phyloP scores from a whole-genome alignment of 2,888 invertebrate species.

The Caenorhabditis macrosperma region DNA sequence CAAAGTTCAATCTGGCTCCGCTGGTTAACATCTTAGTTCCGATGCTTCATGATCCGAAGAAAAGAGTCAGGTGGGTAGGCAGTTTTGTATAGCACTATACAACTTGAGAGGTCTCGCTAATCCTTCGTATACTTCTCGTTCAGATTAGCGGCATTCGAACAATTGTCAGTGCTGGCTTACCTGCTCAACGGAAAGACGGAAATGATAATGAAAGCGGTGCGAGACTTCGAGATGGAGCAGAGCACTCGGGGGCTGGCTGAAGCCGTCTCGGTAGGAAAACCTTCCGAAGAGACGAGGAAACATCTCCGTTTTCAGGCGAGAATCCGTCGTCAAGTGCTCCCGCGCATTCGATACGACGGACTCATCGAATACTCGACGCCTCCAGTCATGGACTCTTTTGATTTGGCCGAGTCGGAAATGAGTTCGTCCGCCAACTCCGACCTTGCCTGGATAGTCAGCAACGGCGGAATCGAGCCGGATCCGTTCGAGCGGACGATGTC shows the following conservation, averaged over 20 bases:
- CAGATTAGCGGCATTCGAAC: slow-evolving; percentile 86
- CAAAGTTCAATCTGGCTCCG: slow-evolving; percentile 84
- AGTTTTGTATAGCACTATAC: neutral
- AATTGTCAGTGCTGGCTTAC: slow-evolving; percentile 88
- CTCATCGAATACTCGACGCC: slow-evolving; percentile 87
- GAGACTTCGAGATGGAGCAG: slow-evolving; percentile 81
- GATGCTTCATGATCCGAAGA: slow-evolving; percentile 84
- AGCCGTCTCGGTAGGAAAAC: slow-evolving; percentile 60
- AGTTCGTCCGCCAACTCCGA: slow-evolving; percentile 55
- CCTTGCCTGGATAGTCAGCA: slow-evolving; percentile 63
- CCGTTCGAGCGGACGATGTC: slow-evolving; percentile 57
- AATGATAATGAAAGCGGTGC: slow-evolving; percentile 83
- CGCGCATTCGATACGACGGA: slow-evolving; percentile 86
- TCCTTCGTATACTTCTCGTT: too few relatives aligned
- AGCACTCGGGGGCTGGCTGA: slow-evolving; percentile 82
- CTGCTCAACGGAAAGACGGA: slow-evolving; percentile 84
- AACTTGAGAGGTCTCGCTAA: neutral
- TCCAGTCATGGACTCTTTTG: slow-evolving; percentile 70
- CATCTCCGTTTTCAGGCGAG: slow-evolving; percentile 84
- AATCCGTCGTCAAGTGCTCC: slow-evolving; percentile 87
- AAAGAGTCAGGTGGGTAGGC: slow-evolving; percentile 84
- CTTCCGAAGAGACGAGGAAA: neutral
- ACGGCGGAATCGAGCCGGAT: slow-evolving; percentile 49
- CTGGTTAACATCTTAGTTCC: slow-evolving; percentile 82
- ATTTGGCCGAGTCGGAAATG: slow-evolving; percentile 59